These are phyloP conservation scores for Limnephilus lunatus DNA, from an alignment of 2,888 invertebrate genomes.

Conservation along the genomic window DNA sequence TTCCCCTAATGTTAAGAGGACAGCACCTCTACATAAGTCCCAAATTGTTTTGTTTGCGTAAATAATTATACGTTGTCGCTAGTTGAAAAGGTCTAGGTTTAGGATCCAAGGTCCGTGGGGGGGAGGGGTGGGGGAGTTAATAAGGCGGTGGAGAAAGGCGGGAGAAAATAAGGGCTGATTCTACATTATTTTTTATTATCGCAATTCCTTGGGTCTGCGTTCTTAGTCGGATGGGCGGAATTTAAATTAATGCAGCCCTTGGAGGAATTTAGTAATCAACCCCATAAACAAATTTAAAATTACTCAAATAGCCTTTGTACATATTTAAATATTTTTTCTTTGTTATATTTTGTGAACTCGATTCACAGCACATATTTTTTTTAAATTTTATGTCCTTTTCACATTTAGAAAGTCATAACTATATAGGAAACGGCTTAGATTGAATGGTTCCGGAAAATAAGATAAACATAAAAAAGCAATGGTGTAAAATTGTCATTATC, in stretches of 20 bases:
- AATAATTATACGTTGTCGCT: not conserved
- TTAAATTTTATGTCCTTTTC: not conserved
- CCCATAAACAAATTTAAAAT: slow-evolving; percentile 26
- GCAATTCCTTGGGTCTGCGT: slow-evolving; percentile 60
- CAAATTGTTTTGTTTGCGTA: not conserved
- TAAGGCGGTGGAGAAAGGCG: not conserved
- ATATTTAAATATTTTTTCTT: not conserved
- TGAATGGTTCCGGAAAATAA: not conserved
- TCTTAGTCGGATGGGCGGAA: slow-evolving; percentile 23
- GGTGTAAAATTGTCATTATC: not conserved
- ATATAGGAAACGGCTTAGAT: not conserved
- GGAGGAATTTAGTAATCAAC: slow-evolving; percentile 19
- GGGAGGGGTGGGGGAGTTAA: not conserved
- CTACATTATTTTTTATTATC: slow-evolving; percentile 66
- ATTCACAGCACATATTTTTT: not conserved
- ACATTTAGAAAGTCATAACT: not conserved
- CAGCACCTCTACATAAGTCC: not conserved
- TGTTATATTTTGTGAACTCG: not conserved
- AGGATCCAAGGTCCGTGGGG: not conserved
- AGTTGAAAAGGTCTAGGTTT: not conserved
- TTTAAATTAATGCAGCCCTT: slow-evolving; percentile 27
- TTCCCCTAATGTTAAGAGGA: not conserved
- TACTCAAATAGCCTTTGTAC: not conserved
- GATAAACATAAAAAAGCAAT: not conserved
- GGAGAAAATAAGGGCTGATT: slow-evolving; percentile 50